A percentile compares a stretch with the other conserved stretches of the same genome.
phyloP scores from a whole-genome alignment of 1,140 invertebrate species.

The Neodiprion lecontei region DNA sequence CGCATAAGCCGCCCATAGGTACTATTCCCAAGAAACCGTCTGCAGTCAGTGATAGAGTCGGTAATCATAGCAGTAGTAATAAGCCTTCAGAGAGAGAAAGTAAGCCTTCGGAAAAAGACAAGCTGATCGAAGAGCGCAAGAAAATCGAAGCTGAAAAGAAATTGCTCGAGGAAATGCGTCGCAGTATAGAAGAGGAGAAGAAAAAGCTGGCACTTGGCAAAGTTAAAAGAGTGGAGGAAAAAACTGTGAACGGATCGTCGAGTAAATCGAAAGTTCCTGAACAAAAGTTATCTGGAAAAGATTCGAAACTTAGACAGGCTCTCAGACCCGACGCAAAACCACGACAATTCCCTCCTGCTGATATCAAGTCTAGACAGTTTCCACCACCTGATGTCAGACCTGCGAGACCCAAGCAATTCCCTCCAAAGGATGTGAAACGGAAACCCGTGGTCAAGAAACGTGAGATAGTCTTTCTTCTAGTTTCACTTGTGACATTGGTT shows the following conservation, averaged over 20 bases:
- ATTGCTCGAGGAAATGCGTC: constrained; percentile 58
- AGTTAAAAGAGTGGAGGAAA: constrained; percentile 35
- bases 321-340: constrained; percentile 53
- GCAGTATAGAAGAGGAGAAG: constrained; percentile 59
- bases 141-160: constrained; percentile 58
- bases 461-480: constrained; percentile 31
- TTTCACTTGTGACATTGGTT: background rate
- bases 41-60: constrained; percentile 37
- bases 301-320: constrained; percentile 50
- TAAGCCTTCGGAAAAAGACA: constrained; percentile 39
- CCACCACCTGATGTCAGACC: constrained; percentile 59
- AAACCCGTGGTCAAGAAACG: constrained; percentile 49
- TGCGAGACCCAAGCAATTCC: constrained; percentile 35
- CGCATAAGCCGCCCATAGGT: background rate
- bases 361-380: constrained; percentile 59
- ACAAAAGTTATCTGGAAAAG: constrained; percentile 25
- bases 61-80: constrained; percentile 19
- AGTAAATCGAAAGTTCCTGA: constrained; percentile 31
- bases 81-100: background rate
- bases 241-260: constrained; percentile 11
- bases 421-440: constrained; percentile 45
- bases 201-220: constrained; percentile 48
- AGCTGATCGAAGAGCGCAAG: constrained; percentile 47
- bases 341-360: constrained; percentile 57
- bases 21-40: constrained; percentile 26